Conservation (phyloP, 2,113 vertebrate species). For the Saccopteryx bilineata region DNA sequence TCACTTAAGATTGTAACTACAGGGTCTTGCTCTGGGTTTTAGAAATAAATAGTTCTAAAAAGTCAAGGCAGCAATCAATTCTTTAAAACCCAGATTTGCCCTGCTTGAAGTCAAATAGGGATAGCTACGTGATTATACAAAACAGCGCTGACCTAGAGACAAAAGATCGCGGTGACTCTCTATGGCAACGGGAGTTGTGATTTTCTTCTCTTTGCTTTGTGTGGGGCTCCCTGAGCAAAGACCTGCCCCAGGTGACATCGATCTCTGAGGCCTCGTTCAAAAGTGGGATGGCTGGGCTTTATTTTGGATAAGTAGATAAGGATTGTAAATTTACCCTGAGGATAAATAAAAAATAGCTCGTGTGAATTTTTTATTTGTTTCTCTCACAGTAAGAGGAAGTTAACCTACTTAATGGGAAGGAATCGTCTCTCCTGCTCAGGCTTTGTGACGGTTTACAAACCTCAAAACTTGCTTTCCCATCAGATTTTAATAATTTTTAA, state of each 20-base stretch:
- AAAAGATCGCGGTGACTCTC: background rate
- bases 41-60: conserved; percentile 80
- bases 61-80: conserved; percentile 80
- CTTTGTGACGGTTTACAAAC: background rate
- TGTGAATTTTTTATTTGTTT: conserved; percentile 59
- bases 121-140: conserved; percentile 63
- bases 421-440: background rate
- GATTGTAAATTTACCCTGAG: conserved; percentile 62
- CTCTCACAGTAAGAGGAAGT: conserved; percentile 36
- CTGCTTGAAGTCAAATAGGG: conserved; percentile 52
- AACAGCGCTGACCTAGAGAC: conserved; percentile 64
- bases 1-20: conserved; percentile 77
- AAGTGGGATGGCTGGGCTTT: background rate
- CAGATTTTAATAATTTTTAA: conserved; percentile 52
- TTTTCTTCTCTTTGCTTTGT: conserved; percentile 13
- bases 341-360: conserved; percentile 72
- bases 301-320: conserved; percentile 61
- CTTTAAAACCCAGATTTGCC: conserved; percentile 76
- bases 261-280: conserved; percentile 30
- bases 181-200: background rate
- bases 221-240: background rate
- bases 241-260: background rate
- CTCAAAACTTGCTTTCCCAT: background rate
- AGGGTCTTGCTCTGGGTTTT: conserved; percentile 77
- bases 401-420: conserved; percentile 35